Evolutionary conservation across 2,888 invertebrate species (phyloP).

Genomic region (Aspidapion aeneum): DNA sequence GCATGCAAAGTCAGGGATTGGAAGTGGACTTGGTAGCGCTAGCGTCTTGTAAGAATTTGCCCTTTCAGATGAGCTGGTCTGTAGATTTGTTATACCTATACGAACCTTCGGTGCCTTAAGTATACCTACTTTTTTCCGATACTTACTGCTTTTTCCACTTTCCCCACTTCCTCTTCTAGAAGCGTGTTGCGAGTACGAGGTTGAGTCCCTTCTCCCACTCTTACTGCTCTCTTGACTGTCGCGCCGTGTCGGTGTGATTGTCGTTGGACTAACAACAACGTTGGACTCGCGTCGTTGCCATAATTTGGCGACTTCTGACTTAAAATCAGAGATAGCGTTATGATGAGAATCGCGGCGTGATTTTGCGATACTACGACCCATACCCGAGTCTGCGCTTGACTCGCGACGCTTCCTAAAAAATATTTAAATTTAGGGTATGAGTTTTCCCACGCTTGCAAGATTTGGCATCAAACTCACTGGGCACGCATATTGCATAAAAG

Average conservation of each 20-base stretch:
- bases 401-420: conserved; percentile 70
- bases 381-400: conserved; percentile 83
- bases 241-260: conserved; percentile 32
- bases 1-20: no score
- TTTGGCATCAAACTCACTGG: no score
- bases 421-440: no score
- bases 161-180: conserved; percentile 66
- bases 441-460: no score
- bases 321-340: conserved; percentile 61
- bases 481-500: no score
- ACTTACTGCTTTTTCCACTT: conserved; percentile 52
- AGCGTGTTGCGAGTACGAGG: conserved; percentile 54
- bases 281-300: conserved; percentile 69
- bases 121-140: no score
- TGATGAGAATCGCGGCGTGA: conserved; percentile 70
- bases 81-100: no score
- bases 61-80: no score
- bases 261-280: conserved; percentile 47
- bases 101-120: no score
- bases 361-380: conserved; percentile 65
- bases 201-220: conserved; percentile 57
- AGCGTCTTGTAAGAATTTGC: no score
- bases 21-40: no score
- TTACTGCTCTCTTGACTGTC: conserved; percentile 53
- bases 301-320: conserved; percentile 66